A percentile compares a stretch with the other conserved stretches of the same genome.
Conservation (phyloP, 53 echinoderm and acorn worm species). For the Zoroaster sp. region DNA sequence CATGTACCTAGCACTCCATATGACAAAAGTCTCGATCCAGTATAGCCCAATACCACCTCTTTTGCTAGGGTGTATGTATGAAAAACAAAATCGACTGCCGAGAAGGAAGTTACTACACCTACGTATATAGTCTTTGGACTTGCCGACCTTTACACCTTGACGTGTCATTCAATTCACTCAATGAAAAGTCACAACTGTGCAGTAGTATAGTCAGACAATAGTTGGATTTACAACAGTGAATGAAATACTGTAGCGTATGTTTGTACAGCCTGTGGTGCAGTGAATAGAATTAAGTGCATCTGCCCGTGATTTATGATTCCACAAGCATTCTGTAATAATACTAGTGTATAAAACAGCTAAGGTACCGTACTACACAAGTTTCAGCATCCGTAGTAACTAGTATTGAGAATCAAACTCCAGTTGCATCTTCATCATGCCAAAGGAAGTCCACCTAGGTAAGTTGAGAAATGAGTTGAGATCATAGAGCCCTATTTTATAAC, state of each 20-base stretch:
- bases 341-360: not conserved
- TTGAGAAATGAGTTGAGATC: not conserved
- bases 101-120: not conserved
- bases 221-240: not conserved
- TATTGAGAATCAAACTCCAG: not conserved
- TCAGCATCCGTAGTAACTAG: too few relatives aligned
- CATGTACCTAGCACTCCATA: too few relatives aligned
- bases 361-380: not conserved
- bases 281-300: not conserved
- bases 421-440: not conserved
- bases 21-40: too few relatives aligned
- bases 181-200: not conserved
- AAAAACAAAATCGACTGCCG: not conserved
- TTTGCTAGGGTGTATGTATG: not conserved
- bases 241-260: not conserved
- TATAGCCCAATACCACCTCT: too few relatives aligned
- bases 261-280: not conserved
- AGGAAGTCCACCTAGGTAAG: not conserved
- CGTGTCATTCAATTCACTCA: constrained; percentile 25
- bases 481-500: too few relatives aligned
- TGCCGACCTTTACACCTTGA: constrained; percentile 35
- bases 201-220: not conserved
- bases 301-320: not conserved
- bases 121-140: constrained; percentile 32
- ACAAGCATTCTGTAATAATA: not conserved